Evolutionary conservation across 2,113 vertebrate genomes (phyloP).

Genomic region (Psittacula cyanocephala): DNA sequence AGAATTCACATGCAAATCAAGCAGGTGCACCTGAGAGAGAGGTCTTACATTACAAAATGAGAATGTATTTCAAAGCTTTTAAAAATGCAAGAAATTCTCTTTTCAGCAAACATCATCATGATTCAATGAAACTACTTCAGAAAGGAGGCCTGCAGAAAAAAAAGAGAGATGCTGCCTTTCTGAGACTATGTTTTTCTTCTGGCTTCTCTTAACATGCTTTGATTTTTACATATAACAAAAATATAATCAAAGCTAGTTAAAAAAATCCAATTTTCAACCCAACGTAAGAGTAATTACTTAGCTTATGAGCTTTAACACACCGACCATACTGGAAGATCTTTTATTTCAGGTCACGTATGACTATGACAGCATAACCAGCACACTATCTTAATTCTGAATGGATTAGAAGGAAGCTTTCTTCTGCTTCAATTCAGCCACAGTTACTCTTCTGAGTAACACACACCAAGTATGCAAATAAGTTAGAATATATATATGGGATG

Average conservation of each 20-base stretch:
- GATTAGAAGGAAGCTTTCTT: slow-evolving; percentile 4
- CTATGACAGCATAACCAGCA: background rate
- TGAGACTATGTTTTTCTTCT: background rate
- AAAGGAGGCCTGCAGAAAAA: background rate
- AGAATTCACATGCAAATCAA: slow-evolving; percentile 80
- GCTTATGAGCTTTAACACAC: background rate
- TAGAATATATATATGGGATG: background rate
- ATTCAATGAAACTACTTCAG: slow-evolving; percentile 8
- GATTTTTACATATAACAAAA: background rate
- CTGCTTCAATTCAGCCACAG: background rate
- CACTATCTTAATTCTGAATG: background rate
- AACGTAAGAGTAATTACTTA: background rate
- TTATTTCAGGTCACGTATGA: background rate
- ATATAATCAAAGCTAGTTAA: background rate
- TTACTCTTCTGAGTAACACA: slow-evolving; percentile 6
- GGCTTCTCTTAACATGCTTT: background rate
- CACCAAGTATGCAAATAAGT: background rate
- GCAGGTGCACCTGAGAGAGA: slow-evolving; percentile 67
- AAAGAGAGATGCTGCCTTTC: background rate
- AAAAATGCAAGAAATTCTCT: slow-evolving; percentile 50
- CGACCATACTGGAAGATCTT: background rate
- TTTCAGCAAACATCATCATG: slow-evolving; percentile 11
- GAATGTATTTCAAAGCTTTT: slow-evolving; percentile 54
- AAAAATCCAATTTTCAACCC: background rate
- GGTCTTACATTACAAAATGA: slow-evolving; percentile 58